Evolutionary conservation across 1,140 invertebrate species (phyloP), one percentile per base, ranked within the genome.

Genomic region (Drosophila baimaii): DNA sequence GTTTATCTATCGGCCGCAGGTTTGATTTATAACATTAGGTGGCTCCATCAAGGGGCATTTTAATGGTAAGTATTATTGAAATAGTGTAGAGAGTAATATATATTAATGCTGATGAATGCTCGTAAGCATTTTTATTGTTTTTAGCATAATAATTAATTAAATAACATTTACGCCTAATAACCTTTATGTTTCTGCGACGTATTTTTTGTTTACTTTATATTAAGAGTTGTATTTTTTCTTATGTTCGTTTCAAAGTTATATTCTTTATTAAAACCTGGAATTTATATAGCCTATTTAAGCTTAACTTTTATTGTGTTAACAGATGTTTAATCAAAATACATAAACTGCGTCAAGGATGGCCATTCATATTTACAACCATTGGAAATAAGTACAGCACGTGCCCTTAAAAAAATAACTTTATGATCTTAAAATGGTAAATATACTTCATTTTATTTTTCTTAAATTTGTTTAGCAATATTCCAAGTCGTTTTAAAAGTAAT

Each of bases 21-120:
- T 47, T 57, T 37, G 35, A 57, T 49, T 52, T 33, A 52, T 25
- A 31, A 33, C 39, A 33, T 12, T 43, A 9, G 35, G 25, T 37
- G 25, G n/a, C 27, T 61, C 55, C 9, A 64, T 61, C 19, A 29
- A n/a, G 17, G 7, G 15, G n/a, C 15, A 7, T 8, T 55, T 25
- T 17, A 27, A 35, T 7, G 9, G 29, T 5, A 21, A 54, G 35
- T 35, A 13, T 7, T 35, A 54, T 21, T n/a, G 23, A 21, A 33
- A n/a, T 5, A 31, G 17, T 19, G 47, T 8, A 19, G 1, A 2
- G 1, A 15, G 7, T 52, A 21, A 21, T 51, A 6, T 31, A 31
- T 19, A 13, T 12, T 31, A 29, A 7, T 3, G 4, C 3, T 17
- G n/a, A n/a, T n/a, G n/a, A n/a, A n/a, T n/a, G n/a, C n/a, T n/a